Evolutionary conservation across 2,797 vertebrate species (phyloP).

Genomic region (Hoplostethus atlanticus): DNA sequence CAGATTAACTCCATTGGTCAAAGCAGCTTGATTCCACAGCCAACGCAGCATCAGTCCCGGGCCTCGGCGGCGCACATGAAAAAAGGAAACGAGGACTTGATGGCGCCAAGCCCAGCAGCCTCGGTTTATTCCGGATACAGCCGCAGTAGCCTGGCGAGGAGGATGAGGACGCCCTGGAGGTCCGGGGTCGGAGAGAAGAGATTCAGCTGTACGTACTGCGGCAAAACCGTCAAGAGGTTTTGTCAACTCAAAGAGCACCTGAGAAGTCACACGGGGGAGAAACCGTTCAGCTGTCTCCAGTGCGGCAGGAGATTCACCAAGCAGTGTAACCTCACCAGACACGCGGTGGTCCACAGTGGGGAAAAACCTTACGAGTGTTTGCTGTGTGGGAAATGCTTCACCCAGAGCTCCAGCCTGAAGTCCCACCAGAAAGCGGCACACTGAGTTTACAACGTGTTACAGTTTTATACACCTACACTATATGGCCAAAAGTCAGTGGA

Average conservation of each 20-base stretch:
- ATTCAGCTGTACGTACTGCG: constrained; percentile 79
- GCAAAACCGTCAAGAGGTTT: constrained; percentile 75
- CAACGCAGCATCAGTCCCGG: constrained; percentile 28
- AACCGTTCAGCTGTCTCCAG: constrained; percentile 77
- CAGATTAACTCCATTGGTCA: constrained; percentile 22
- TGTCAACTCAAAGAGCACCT: constrained; percentile 82
- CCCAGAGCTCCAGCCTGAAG: constrained; percentile 79
- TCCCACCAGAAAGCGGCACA: constrained; percentile 78
- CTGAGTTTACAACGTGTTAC: background rate
- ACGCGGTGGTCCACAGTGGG: constrained; percentile 81
- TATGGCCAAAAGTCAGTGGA: too few relatives aligned
- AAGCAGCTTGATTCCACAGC: constrained; percentile 4
- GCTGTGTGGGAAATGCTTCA: constrained; percentile 80
- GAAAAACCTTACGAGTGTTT: constrained; percentile 78
- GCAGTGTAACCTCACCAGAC: constrained; percentile 80
- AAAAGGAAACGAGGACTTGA: constrained; percentile 3
- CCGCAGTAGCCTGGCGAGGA: constrained; percentile 45
- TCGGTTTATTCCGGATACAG: constrained; percentile 23
- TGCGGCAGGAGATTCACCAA: constrained; percentile 81
- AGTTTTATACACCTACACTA: too few relatives aligned
- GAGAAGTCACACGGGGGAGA: constrained; percentile 82
- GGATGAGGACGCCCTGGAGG: constrained; percentile 70
- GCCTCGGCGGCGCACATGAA: background rate
- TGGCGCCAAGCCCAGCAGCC: accelerated
- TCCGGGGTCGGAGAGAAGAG: constrained; percentile 66